Evolutionary conservation across 2,888 invertebrate species (phyloP).

Genomic region (Antheraea yamamai): DNA sequence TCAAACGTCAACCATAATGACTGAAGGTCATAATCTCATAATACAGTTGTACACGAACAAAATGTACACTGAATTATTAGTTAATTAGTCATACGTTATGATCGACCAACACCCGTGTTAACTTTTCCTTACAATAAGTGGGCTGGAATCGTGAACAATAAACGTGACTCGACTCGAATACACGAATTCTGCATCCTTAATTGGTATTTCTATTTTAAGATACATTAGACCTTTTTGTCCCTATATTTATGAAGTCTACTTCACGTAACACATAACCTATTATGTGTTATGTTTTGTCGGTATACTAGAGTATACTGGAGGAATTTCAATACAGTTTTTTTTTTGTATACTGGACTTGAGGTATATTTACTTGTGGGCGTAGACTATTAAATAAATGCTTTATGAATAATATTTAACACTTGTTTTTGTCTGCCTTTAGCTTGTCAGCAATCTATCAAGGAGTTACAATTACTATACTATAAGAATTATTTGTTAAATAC

Average conservation of each 20-base stretch:
- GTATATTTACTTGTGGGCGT: neutral
- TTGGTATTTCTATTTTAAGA: conserved; percentile 14
- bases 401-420: no score
- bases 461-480: no score
- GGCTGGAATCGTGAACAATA: conserved; percentile 11
- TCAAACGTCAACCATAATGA: neutral
- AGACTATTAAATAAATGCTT: neutral
- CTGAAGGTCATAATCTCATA: conserved; percentile 17
- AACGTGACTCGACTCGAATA: conserved; percentile 14
- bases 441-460: no score
- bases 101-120: conserved; percentile 10
- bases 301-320: neutral
- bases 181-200: conserved; percentile 11
- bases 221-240: conserved; percentile 7
- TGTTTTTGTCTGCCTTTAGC: no score
- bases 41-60: conserved; percentile 20
- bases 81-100: conserved; percentile 22
- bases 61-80: conserved; percentile 22
- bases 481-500: no score
- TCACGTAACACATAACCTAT: no score
- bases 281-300: neutral
- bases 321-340: neutral
- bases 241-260: conserved; percentile 2
- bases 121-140: conserved; percentile 11
- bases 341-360: neutral